Conservation (phyloP, 2,797 vertebrate species). For the Mareca penelope region DNA sequence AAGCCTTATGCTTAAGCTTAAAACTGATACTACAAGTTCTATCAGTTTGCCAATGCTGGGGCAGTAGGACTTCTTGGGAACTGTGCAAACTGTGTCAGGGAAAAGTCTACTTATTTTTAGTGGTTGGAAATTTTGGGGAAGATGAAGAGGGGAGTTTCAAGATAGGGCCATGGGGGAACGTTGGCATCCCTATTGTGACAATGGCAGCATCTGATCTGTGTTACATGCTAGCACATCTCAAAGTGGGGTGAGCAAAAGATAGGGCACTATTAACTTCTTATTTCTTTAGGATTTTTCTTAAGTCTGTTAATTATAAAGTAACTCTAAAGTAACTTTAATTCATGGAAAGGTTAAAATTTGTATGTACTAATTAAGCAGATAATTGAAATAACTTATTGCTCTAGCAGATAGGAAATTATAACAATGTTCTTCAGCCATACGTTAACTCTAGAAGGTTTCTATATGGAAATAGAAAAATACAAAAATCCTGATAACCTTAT, state of each 20-base stretch:
- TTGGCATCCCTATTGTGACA: not conserved
- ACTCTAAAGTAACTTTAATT: not conserved
- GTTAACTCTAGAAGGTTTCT: not conserved
- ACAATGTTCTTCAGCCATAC: not conserved
- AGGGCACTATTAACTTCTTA: not conserved
- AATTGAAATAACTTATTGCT: not conserved
- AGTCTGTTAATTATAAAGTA: not conserved
- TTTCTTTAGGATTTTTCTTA: not conserved
- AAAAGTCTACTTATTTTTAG: not conserved
- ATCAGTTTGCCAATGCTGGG: not conserved
- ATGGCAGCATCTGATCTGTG: not conserved
- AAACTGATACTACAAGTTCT: not conserved
- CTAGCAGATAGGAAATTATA: not conserved
- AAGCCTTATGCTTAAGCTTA: not conserved
- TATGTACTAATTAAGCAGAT: not conserved
- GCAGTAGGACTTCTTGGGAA: not conserved
- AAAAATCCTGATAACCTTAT: not conserved
- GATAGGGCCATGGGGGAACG: not conserved
- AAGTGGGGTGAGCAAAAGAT: not conserved
- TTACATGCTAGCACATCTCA: not conserved
- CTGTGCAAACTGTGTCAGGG: not conserved
- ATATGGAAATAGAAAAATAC: not conserved
- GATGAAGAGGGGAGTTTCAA: not conserved
- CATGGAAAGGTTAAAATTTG: not conserved
- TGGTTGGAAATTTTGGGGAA: not conserved